Conservation (phyloP, 2,888 invertebrate genomes). For the Perizoma affinitatum region DNA sequence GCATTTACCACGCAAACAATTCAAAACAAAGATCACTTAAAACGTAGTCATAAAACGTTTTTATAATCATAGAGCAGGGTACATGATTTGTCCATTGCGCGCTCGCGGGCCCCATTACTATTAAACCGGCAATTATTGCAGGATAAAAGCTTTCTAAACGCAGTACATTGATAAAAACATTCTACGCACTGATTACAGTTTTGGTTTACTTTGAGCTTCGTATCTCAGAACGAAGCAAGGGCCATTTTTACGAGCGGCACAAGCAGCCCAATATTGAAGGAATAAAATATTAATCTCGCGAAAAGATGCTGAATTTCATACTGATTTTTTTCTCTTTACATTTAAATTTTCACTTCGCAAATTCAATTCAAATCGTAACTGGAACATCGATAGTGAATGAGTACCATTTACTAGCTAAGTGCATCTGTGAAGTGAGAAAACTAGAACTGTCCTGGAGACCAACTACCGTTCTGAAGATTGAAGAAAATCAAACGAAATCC, state of each 20-base stretch:
- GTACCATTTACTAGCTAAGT: constrained; percentile 36
- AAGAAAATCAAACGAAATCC: constrained; percentile 10
- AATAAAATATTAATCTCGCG: constrained; percentile 8
- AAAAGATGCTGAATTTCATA: constrained; percentile 25
- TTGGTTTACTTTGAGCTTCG: constrained; percentile 11
- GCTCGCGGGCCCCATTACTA: constrained; percentile 1
- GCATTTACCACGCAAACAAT: too few relatives aligned
- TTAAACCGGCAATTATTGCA: constrained; percentile 14
- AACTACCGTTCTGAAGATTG: constrained; percentile 39
- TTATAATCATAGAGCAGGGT: constrained; percentile 4
- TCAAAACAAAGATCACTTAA: too few relatives aligned
- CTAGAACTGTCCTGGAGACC: constrained; percentile 37
- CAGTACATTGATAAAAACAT: constrained; percentile 8
- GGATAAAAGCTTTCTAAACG: constrained; percentile 9
- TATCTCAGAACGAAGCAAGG: constrained; percentile 8
- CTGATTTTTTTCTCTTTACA: constrained; percentile 22
- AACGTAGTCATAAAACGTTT: too few relatives aligned
- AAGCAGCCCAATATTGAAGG: constrained; percentile 4
- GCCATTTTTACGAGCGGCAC: constrained; percentile 12
- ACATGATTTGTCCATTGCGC: constrained; percentile 21
- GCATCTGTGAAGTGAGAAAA: constrained; percentile 40
- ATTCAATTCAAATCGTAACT: constrained; percentile 23
- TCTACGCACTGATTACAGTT: constrained; percentile 18
- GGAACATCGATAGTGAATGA: constrained; percentile 17
- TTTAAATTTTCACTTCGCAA: constrained; percentile 19